These are phyloP conservation scores for Gryllus bimaculatus DNA, from an alignment of 1,140 invertebrate species.

Conservation along the genomic window DNA sequence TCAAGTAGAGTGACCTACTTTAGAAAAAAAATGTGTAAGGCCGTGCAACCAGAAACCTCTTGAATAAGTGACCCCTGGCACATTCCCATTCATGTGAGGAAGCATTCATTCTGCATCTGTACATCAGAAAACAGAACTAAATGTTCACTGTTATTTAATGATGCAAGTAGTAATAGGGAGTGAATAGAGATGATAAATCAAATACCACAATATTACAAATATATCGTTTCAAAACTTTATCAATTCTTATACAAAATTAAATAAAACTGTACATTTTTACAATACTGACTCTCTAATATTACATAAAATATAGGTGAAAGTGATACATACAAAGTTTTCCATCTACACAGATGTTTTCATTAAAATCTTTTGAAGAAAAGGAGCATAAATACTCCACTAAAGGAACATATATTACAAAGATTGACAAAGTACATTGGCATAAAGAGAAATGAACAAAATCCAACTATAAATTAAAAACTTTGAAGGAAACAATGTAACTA, in stretches of 20 bases:
- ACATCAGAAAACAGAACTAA: no score
- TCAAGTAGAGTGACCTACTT: no score
- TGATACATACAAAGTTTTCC: background rate
- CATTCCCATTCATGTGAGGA: no score
- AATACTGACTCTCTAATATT: background rate
- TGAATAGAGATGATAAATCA: no score
- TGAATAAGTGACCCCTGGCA: no score
- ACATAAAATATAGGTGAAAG: background rate
- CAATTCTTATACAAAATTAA: background rate
- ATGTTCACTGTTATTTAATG: no score
- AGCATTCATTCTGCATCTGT: no score
- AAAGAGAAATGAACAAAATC: background rate
- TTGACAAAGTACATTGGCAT: background rate
- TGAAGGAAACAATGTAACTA: background rate
- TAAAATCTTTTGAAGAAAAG: background rate
- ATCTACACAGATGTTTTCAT: background rate
- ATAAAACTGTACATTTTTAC: background rate
- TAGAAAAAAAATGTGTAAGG: no score
- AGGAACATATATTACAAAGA: background rate
- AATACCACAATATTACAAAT: no score
- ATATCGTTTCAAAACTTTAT: background rate
- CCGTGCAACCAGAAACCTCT: no score
- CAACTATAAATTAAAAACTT: background rate
- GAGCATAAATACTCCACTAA: background rate
- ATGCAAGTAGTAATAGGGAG: no score